Conservation (phyloP, 2,888 invertebrate genomes). For the Microlaimidae sp. region DNA sequence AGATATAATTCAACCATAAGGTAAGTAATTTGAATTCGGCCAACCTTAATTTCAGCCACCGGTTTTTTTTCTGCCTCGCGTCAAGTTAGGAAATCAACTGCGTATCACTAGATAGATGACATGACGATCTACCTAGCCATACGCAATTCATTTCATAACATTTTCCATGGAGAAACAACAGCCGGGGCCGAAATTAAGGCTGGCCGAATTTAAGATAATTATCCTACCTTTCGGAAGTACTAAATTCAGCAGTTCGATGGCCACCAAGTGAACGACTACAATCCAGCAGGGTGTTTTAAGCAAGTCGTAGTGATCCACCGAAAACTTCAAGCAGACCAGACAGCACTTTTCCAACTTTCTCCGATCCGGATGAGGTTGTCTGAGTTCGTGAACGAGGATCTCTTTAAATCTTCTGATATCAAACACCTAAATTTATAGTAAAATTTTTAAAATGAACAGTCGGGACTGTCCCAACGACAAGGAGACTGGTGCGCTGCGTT, state of each 20-base stretch:
- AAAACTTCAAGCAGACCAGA: conserved; percentile 15
- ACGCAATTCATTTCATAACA: conserved; percentile 1
- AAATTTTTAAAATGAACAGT: too few species aligned
- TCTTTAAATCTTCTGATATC: conserved; percentile 16
- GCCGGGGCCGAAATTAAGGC: too few species aligned
- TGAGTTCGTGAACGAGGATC: conserved; percentile 12
- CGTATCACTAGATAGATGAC: too few species aligned
- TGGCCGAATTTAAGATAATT: neutral
- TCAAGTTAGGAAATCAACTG: too few species aligned
- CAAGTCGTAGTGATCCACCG: conserved; percentile 11
- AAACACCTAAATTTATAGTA: conserved; percentile 15
- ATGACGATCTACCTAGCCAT: too few species aligned
- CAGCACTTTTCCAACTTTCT: conserved; percentile 15
- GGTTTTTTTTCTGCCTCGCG: too few species aligned
- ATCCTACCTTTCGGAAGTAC: conserved; percentile 15
- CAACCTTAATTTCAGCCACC: too few species aligned
- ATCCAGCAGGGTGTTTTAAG: conserved; percentile 15
- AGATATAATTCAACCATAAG: too few species aligned
- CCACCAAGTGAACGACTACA: conserved; percentile 17
- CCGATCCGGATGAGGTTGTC: conserved; percentile 6
- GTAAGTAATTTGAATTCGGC: too few species aligned
- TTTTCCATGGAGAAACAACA: neutral
- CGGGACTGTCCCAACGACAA: too few species aligned
- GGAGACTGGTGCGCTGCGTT: too few species aligned
- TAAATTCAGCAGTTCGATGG: conserved; percentile 16